Conservation (phyloP, 2,888 invertebrate genomes). For the Tetragonula carbonaria region DNA sequence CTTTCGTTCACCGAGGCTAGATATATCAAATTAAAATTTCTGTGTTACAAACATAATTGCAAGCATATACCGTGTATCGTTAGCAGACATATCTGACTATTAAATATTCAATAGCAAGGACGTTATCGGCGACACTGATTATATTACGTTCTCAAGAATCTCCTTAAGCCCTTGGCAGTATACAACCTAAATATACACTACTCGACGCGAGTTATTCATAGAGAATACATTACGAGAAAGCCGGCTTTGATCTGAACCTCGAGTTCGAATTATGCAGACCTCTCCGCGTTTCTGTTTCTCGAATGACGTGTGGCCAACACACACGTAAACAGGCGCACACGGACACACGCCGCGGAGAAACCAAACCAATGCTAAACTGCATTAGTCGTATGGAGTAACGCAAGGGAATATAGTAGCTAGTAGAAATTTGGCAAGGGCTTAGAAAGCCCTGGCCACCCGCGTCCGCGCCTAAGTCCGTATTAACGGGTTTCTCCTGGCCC, state of each 20-base stretch:
- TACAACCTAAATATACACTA: neutral
- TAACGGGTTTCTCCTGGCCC: constrained; percentile 22
- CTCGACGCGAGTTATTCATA: constrained; percentile 77
- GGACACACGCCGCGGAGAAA: constrained; percentile 50
- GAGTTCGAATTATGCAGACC: constrained; percentile 76
- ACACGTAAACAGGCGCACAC: neutral
- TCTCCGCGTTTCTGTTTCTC: constrained; percentile 30
- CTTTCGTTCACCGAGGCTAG: too few relatives aligned
- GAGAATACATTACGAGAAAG: constrained; percentile 79
- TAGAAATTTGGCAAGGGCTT: constrained; percentile 55
- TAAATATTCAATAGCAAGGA: neutral
- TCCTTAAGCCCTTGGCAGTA: neutral
- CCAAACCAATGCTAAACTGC: constrained; percentile 66
- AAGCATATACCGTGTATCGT: too few relatives aligned
- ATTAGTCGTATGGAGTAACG: constrained; percentile 55
- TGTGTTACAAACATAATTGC: too few relatives aligned
- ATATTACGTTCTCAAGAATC: neutral
- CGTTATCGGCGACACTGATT: neutral
- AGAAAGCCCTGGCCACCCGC: constrained; percentile 24
- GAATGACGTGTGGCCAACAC: constrained; percentile 19
- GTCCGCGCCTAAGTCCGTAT: constrained; percentile 31
- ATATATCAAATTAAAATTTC: too few relatives aligned
- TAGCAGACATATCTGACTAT: too few relatives aligned
- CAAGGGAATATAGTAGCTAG: constrained; percentile 37
- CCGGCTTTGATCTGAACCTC: constrained; percentile 80